Evolutionary conservation across 2,113 vertebrate genomes (phyloP), one percentile per base, ranked within the genome.

Genomic region (Alethe diademata): DNA sequence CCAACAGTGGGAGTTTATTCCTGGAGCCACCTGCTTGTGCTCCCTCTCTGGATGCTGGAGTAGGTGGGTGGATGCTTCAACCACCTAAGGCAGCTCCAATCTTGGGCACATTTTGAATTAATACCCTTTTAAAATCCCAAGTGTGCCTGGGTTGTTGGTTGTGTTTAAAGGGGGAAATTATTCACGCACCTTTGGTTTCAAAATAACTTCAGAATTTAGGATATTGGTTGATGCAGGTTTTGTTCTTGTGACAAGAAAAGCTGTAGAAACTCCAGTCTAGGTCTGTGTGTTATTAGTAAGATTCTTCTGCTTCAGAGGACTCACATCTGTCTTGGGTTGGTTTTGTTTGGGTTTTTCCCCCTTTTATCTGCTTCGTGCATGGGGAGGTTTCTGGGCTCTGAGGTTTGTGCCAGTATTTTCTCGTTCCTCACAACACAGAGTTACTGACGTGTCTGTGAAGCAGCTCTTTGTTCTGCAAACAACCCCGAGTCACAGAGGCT

Each of bases 401-500:
- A 70, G 56, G 78, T 56, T 69, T 43, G 84, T 87, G 84, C 66
- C 89, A 81, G 76, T 43, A 16, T 66, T 62, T 70, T 79, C 70
- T 60, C 11, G 14, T 57, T 94, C 43, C 62, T 72, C 76, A 13
- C 53, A 67, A n/a, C 53, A 43, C 28, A 7, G 17, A 24, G 53
- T 67, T 89, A 29, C 71, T 89, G 89, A 13, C 15, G 4, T 24
- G 74, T 11, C 70, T 23, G 51, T 93, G 93, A 93, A 86, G 81
- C 85, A 91, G 42, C 85, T 91, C 6, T 86, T 95, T 96, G 95
- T 88, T 94, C 86, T 88, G 88, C 54, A 62, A 73, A 93, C 92
- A 93, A 26, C 11, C 19, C 64, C 31, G 22, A 28, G 73, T 69
- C 42, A 43, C 25, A 65, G 82, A 9, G 3, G 5, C 87, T 75